Conservation (phyloP, 2,888 invertebrate species). For the Amorpha juglandis region DNA sequence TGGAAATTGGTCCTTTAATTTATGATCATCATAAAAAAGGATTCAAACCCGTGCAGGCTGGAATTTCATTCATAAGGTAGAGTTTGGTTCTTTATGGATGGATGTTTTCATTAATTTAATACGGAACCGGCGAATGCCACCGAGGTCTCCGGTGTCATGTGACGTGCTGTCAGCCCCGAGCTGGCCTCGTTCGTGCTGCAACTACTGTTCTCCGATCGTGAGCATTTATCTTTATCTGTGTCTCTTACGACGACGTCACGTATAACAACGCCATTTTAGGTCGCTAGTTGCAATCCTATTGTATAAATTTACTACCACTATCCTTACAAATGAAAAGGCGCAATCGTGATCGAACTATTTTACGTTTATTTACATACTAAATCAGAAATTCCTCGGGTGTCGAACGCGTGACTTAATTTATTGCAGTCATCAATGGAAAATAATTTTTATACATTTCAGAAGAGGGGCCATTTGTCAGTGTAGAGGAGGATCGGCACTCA, state of each 20-base stretch:
- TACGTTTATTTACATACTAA: constrained; percentile 67
- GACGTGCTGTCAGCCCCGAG: constrained; percentile 58
- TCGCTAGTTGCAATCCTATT: neutral
- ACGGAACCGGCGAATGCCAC: constrained; percentile 70
- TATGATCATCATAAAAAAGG: constrained; percentile 82
- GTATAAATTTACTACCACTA: constrained; percentile 6
- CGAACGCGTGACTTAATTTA: constrained; percentile 75
- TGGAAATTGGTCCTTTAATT: constrained; percentile 83
- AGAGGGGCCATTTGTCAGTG: constrained; percentile 69
- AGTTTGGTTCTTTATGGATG: constrained; percentile 83
- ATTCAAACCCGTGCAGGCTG: constrained; percentile 78
- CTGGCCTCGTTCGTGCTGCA: constrained; percentile 67
- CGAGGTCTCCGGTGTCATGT: constrained; percentile 71
- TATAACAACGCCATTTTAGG: constrained; percentile 3
- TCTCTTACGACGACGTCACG: constrained; percentile 27
- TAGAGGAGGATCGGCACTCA: constrained; percentile 38
- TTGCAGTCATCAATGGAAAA: constrained; percentile 70
- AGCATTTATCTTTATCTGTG: constrained; percentile 42
- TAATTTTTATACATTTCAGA: constrained; percentile 71
- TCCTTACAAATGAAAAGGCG: constrained; percentile 50
- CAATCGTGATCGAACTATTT: constrained; percentile 61
- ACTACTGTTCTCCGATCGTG: constrained; percentile 62
- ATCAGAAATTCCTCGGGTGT: constrained; percentile 68
- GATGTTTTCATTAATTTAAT: constrained; percentile 84
- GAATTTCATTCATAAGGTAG: constrained; percentile 85